Evolutionary conservation across 2,797 vertebrate genomes (phyloP).

Genomic region (Stomatorhinus walkeri): DNA sequence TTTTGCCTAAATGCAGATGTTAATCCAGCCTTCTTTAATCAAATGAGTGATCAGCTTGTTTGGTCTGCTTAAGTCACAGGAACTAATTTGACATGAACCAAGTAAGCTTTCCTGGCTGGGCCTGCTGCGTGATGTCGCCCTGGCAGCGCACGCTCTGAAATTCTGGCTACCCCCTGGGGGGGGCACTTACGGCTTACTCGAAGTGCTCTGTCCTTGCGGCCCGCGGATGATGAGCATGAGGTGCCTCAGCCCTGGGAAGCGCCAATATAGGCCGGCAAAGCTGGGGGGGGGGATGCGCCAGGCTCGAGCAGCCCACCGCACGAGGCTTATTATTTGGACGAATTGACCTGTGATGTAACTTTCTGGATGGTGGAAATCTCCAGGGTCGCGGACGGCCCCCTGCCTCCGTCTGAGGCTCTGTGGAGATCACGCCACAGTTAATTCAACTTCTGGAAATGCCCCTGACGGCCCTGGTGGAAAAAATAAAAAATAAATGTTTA

Average conservation of each 20-base stretch:
- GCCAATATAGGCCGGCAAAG: not conserved
- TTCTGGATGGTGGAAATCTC: constrained; percentile 8
- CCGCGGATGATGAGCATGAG: not conserved
- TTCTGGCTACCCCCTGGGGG: constrained; percentile 13
- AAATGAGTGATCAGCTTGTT: constrained; percentile 15
- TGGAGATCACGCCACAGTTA: not conserved
- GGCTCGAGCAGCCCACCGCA: not conserved
- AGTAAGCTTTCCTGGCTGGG: constrained; percentile 22
- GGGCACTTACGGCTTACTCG: constrained; percentile 9
- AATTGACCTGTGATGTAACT: constrained; percentile 26
- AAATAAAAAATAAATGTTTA: not conserved
- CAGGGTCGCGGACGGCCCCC: not conserved
- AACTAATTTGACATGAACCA: constrained; percentile 18
- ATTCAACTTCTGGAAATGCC: not conserved
- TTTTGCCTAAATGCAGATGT: not conserved
- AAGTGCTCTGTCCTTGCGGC: not conserved
- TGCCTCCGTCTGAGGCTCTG: not conserved
- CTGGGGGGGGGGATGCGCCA: not conserved
- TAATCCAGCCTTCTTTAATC: constrained; percentile 6
- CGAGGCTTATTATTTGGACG: constrained; percentile 21
- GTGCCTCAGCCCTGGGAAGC: constrained; percentile 19
- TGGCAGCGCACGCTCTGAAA: constrained; percentile 5
- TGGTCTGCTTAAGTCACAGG: constrained; percentile 22
- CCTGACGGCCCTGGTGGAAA: not conserved
- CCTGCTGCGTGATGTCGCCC: not conserved